These are phyloP conservation scores for Centropus unirufus DNA, from an alignment of 2,113 vertebrate genomes.

Conservation along the genomic window DNA sequence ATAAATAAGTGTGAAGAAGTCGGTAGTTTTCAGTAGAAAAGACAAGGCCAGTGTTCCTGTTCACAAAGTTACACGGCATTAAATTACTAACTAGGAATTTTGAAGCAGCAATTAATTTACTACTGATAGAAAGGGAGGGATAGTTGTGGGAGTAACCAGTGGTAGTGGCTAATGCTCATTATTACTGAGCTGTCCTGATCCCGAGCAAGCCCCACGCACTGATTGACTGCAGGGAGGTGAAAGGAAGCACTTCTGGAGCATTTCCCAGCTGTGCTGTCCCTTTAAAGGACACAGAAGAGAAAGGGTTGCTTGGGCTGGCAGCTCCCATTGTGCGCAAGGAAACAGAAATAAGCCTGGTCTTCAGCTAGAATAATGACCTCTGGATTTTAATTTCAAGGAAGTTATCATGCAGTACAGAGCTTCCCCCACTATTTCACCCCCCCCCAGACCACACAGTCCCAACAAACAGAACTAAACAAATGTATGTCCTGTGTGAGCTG, in stretches of 20 bases:
- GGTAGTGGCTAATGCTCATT: rapidly evolving
- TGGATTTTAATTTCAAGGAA: not conserved
- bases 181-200: not conserved
- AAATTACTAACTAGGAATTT: not conserved
- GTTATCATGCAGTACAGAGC: not conserved
- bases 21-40: not conserved
- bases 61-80: not conserved
- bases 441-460: not conserved
- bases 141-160: not conserved
- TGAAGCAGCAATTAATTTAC: not conserved
- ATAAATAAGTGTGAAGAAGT: not conserved
- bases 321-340: not conserved
- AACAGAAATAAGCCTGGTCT: not conserved
- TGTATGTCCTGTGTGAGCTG: rapidly evolving
- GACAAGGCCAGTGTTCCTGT: not conserved
- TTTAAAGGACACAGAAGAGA: not conserved
- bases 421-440: not conserved
- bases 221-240: not conserved
- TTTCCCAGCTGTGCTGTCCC: not conserved
- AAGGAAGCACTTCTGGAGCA: rapidly evolving
- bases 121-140: not conserved
- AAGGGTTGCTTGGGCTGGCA: not conserved
- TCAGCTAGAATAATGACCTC: not conserved
- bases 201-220: not conserved
- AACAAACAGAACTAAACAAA: not conserved